Evolutionary conservation across 2,797 vertebrate species (phyloP), one percentile per base, ranked within the genome.

Genomic region (Okamejei kenojei): DNA sequence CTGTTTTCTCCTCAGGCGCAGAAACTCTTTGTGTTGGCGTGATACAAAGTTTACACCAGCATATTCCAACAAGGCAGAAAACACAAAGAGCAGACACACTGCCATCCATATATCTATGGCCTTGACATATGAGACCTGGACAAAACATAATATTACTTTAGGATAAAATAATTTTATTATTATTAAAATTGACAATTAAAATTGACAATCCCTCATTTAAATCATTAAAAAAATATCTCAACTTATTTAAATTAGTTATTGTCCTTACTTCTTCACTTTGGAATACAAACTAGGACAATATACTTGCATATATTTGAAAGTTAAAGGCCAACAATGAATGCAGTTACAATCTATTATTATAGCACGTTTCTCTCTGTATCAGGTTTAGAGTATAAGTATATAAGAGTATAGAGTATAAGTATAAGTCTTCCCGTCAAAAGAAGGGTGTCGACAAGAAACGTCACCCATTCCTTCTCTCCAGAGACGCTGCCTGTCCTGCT

Each of bases 51-150:
- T 99, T 95, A 99, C 99, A 93, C 98, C 99, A 76, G 99, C 99
- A 91, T 99, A 99, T 95, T 99, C 99, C 94, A 99, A 96, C 95
- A 99, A 95, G 63, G 99, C 99, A 93, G 99, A 98, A 95, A 99
- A 99, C 94, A 99, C 99, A 94, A 99, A 99, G 94, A 99, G 97
- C 95, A 99, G 97, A 96, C 99, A 99, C 94, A 99, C 98, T 0
- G 99, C 98, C 99, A 99, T 99, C 99, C 99, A 99, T 95, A 99
- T 99, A 95, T 99, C 98, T 23, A 99, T 99, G 90, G 99, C 99
- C 97, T 99, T 99, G 95, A 99, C 98, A 0, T 99, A 99, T 93
- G 99, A 99, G 93, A 99, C 99, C 99, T 99, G 95, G 79, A 90
- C 94, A 88, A 78, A 45, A 93, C 71, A 92, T 15, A 54, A 92